Base-by-base conservation (phyloP, 2,113 vertebrate genomes). In the Hippopotamus amphibius region DNA sequence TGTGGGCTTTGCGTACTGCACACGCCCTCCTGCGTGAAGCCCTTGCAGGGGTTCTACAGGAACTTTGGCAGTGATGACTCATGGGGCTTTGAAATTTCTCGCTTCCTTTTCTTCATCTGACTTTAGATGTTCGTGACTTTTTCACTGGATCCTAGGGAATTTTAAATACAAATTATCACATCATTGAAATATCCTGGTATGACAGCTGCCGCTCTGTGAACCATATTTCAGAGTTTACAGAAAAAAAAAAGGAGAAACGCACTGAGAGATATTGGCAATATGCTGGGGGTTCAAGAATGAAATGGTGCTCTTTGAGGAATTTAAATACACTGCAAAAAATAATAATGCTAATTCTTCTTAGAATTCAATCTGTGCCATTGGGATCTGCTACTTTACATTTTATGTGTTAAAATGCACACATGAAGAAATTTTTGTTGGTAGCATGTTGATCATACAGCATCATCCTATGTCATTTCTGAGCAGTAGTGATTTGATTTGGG, bases 141-240 rank as follows among this genome's bases (percentile, higher is more conserved):
- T 97, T 93, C 48, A 55, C 86, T 63, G 43, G 69, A 61, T 74
- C 63, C 81, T 61, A 48, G 85, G 92, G 88, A 95, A 74, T 97
- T 93, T 97, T 80, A 79, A 82, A 95, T 37, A 74, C 55, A 88
- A 80, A 93, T 93, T 83, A 90, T 74, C 69, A 55, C 30, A 21
- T 83, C 92, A 90, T 53, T 8, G 7, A 53, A 95, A 63, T n/a
- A 90, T 63, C 48, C 55, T 79, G 61, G 33, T 85, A 77, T 55
- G 84, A 97, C 69, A 96, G 85, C 57, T 96, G 77, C 55, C 88
- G 46, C 93, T 55, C 88, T 79, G 65, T 63, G 65, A 55, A 63
- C n/a, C 0, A 24, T 48, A 87, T 63, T 74, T 92, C 72, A 82
- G 79, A 84, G 55, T 61, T 79, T 93, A 65, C 41, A 53, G 68